These are phyloP conservation scores for Remorina albescens DNA, from an alignment of 2,797 vertebrate species.

Conservation along the genomic window DNA sequence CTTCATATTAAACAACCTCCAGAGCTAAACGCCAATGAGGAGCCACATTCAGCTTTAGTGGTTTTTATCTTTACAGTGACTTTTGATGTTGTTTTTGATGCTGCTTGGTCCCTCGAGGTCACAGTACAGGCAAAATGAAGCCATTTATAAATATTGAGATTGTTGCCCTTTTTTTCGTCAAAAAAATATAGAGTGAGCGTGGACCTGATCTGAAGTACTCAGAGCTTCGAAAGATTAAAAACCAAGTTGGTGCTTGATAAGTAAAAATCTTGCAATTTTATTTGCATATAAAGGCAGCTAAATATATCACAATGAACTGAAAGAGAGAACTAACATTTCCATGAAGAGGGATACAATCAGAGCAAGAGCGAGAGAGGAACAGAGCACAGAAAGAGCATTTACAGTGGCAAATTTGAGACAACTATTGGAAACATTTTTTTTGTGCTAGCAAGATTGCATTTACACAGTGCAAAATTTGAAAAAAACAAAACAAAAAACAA, in stretches of 20 bases:
- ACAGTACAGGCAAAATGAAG: no score
- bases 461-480: constrained; percentile 97
- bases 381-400: constrained; percentile 90
- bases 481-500: constrained; percentile 71
- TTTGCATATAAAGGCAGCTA: constrained; percentile 99
- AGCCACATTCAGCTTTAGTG: background rate
- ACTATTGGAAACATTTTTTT: constrained; percentile 94
- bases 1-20: background rate
- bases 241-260: constrained; percentile 56
- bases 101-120: no score
- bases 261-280: constrained; percentile 99
- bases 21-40: background rate
- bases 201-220: background rate
- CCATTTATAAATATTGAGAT: no score
- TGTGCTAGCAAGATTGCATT: constrained; percentile 99
- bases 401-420: constrained; percentile 93
- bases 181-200: background rate
- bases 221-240: constrained; percentile 10
- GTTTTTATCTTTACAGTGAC: background rate
- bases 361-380: constrained; percentile 75
- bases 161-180: background rate
- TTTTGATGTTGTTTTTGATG: no score
- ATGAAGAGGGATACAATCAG: constrained; percentile 92
- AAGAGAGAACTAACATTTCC: constrained; percentile 93
- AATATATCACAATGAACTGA: constrained; percentile 99